These are phyloP conservation scores for Catocala fraxini DNA, from an alignment of 2,888 invertebrate species.

Conservation along the genomic window DNA sequence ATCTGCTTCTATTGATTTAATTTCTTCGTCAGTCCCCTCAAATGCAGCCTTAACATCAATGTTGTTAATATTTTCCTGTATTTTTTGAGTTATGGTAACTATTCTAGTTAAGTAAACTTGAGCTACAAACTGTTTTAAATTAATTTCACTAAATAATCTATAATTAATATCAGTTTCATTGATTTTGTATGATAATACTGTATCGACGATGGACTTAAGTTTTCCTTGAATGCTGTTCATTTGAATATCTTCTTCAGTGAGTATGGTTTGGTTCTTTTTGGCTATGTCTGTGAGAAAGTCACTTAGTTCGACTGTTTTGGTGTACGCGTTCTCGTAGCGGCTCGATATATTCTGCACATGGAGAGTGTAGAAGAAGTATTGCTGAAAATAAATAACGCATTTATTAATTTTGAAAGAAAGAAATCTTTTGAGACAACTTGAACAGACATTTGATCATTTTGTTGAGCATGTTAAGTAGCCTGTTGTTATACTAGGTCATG, in stretches of 20 bases:
- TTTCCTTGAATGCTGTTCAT: slow-evolving; percentile 62
- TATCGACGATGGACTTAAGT: slow-evolving; percentile 64
- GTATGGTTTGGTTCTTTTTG: slow-evolving; percentile 57
- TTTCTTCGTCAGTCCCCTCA: slow-evolving; percentile 54
- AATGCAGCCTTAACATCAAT: slow-evolving; percentile 51
- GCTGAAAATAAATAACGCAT: slow-evolving; percentile 62
- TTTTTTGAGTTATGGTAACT: slow-evolving; percentile 68
- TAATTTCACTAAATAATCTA: slow-evolving; percentile 65
- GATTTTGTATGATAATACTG: slow-evolving; percentile 66
- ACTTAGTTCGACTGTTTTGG: slow-evolving; percentile 59
- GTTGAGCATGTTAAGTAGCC: too few species aligned
- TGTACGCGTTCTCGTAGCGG: slow-evolving; percentile 67
- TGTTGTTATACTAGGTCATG: too few species aligned
- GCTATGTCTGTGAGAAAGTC: slow-evolving; percentile 58
- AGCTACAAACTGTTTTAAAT: slow-evolving; percentile 67
- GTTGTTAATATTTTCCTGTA: slow-evolving; percentile 58
- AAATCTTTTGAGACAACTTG: too few species aligned
- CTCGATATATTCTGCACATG: slow-evolving; percentile 68
- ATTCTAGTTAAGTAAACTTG: slow-evolving; percentile 72
- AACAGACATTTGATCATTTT: too few species aligned
- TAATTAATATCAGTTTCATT: slow-evolving; percentile 63
- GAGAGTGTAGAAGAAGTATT: slow-evolving; percentile 75
- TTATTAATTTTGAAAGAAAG: too few species aligned
- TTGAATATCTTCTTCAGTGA: slow-evolving; percentile 56
- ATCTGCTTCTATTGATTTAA: slow-evolving; percentile 58